Conservation (phyloP, 2,888 invertebrate species). For the Nomada fabriciana region DNA sequence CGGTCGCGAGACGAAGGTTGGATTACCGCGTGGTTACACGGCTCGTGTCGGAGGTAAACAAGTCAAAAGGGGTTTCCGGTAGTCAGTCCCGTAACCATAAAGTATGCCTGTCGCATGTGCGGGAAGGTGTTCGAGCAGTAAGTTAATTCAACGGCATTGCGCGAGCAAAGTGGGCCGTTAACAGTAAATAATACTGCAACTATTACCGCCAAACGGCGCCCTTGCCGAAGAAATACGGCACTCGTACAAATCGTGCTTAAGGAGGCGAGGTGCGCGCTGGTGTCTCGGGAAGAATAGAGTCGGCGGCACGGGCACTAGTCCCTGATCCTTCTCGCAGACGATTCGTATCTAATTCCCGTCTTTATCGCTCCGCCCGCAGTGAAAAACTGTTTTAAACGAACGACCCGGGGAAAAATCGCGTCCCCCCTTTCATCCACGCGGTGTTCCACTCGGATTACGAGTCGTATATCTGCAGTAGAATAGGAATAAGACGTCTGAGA, state of each 20-base stretch:
- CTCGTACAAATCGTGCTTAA: constrained; percentile 73
- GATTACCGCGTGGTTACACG: constrained; percentile 16
- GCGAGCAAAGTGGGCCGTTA: constrained; percentile 76
- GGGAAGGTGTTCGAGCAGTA: constrained; percentile 68
- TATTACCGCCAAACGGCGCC: constrained; percentile 73
- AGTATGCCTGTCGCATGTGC: constrained; percentile 66
- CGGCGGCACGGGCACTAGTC: background rate
- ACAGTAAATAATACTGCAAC: constrained; percentile 80
- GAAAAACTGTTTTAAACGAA: constrained; percentile 21
- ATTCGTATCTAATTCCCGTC: constrained; percentile 39
- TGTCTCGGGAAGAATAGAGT: constrained; percentile 29
- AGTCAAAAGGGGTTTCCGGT: constrained; percentile 34
- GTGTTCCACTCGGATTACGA: constrained; percentile 17
- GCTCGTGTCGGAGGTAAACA: constrained; percentile 23
- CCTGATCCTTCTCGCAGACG: constrained; percentile 1
- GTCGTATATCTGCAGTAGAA: background rate
- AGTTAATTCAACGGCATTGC: constrained; percentile 74
- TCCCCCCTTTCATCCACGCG: background rate
- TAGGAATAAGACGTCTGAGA: background rate
- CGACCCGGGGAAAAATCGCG: constrained; percentile 15
- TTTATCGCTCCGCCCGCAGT: constrained; percentile 24
- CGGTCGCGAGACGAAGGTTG: constrained; percentile 15
- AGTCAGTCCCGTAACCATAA: constrained; percentile 55
- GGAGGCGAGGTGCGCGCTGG: constrained; percentile 48
- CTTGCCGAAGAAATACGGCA: constrained; percentile 71